Evolutionary conservation across 2,888 invertebrate species (phyloP), one percentile per base, ranked within the genome.

Genomic region (Tachina lurida): DNA sequence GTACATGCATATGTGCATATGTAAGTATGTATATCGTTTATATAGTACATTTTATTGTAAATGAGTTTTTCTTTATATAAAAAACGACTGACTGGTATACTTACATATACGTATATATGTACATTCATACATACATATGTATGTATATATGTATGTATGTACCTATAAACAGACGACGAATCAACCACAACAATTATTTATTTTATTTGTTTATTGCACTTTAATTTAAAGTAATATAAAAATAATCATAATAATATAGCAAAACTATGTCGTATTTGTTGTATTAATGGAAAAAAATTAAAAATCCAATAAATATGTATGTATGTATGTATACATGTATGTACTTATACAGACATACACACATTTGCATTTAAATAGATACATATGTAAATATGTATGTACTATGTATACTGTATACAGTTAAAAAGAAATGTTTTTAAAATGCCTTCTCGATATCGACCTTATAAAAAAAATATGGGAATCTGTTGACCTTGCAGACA

Each of bases 151-250:
- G 12, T 56, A 19, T 45, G 10, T 41, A 65, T 4, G 39, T 52
- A 68, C n/a, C 15, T 75, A 63, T 78, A 78, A 56, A 60, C 58
- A 80, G 58, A 60, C 79, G 73, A 80, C 65, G 56, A 78, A 75
- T 65, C 80, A 68, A 74, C 84, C 84, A 45, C 76, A 77, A 63
- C 77, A 86, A 86, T 86, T 86, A 86, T 83, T 85, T 85, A 78
- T 85, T 85, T 83, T 75, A 75, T 85, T 86, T 86, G 83, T 86
- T 83, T 86, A 76, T 83, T 86, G 79, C 83, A 86, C 79, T 83
- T 86, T 49, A 83, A 74, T 58, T 77, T 56, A 58, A 73, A 75
- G 58, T 65, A 68, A 78, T 74, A 49, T 47, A 62, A 52, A 22
- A 70, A 39, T 15, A 60, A 74, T 43, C 68, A 68, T 12, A 74